These are phyloP conservation scores for Sarcophilus harrisii DNA, from an alignment of 2,797 vertebrate genomes.

Conservation along the genomic window DNA sequence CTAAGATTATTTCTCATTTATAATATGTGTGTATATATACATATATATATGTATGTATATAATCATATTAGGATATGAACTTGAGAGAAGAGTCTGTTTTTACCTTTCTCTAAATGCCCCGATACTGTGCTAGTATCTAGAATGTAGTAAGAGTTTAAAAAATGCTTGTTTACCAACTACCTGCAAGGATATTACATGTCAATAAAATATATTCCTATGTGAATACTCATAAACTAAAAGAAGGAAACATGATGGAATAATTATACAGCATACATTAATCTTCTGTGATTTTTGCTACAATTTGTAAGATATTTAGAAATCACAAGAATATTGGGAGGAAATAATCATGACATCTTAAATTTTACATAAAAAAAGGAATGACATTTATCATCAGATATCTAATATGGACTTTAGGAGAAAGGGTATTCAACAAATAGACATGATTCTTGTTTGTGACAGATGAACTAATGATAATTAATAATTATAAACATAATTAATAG, in stretches of 20 bases:
- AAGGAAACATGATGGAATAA: not conserved
- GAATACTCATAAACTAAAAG: not conserved
- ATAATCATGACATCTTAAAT: not conserved
- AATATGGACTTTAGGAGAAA: not conserved
- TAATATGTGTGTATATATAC: too few relatives aligned
- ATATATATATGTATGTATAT: too few relatives aligned
- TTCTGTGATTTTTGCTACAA: not conserved
- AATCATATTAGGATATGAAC: too few relatives aligned
- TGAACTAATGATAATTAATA: not conserved
- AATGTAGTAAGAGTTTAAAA: not conserved
- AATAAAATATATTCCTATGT: not conserved
- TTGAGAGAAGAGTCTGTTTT: too few relatives aligned
- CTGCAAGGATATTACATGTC: not conserved
- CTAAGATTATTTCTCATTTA: not conserved
- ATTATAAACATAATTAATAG: not conserved
- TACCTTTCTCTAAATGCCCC: too few relatives aligned
- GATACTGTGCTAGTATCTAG: not conserved
- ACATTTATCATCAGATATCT: not conserved
- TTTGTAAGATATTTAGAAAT: not conserved
- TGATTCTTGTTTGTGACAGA: not conserved
- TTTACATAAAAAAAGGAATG: not conserved
- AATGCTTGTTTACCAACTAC: not conserved
- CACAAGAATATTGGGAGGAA: not conserved
- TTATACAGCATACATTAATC: not conserved
- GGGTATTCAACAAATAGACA: not conserved